These are phyloP conservation scores for Diachasma alloeum DNA, from an alignment of 1,140 invertebrate genomes.

Conservation along the genomic window DNA sequence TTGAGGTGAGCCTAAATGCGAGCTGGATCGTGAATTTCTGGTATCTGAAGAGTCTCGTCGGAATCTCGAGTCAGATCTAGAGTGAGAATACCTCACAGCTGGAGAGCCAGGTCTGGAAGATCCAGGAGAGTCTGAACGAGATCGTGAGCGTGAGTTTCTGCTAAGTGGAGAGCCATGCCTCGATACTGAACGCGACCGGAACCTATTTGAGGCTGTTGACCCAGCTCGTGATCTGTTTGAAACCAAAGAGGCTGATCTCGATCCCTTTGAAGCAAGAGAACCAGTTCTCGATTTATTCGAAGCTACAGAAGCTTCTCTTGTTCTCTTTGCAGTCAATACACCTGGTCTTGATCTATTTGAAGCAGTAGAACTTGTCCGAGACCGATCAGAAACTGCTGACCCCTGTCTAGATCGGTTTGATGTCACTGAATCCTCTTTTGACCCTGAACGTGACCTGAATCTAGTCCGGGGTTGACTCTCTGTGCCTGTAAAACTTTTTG, in stretches of 20 bases:
- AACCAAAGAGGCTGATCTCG: conserved; percentile 29
- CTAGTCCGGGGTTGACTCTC: conserved; percentile 44
- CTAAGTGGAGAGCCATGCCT: neutral
- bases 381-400: conserved; percentile 33
- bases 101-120: conserved; percentile 41
- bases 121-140: conserved; percentile 34
- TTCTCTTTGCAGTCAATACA: conserved; percentile 31
- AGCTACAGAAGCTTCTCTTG: conserved; percentile 20
- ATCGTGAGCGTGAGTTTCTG: conserved; percentile 38
- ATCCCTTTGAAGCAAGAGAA: conserved; percentile 36
- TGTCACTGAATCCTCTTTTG: neutral
- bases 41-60: conserved; percentile 28
- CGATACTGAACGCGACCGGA: conserved; percentile 34
- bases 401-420: conserved; percentile 35
- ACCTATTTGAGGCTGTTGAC: conserved; percentile 43
- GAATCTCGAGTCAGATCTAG: conserved; percentile 39
- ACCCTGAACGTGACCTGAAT: conserved; percentile 36
- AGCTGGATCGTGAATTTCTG: conserved; percentile 35
- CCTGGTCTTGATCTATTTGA: conserved; percentile 37
- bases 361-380: conserved; percentile 36
- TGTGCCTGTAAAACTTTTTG: conserved; percentile 43
- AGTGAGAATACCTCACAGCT: conserved; percentile 33
- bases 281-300: conserved; percentile 23
- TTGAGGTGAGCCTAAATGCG: conserved; percentile 37
- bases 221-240: conserved; percentile 41